Base-by-base conservation (phyloP, 2,888 invertebrate genomes). In the Aleiodes testaceus region DNA sequence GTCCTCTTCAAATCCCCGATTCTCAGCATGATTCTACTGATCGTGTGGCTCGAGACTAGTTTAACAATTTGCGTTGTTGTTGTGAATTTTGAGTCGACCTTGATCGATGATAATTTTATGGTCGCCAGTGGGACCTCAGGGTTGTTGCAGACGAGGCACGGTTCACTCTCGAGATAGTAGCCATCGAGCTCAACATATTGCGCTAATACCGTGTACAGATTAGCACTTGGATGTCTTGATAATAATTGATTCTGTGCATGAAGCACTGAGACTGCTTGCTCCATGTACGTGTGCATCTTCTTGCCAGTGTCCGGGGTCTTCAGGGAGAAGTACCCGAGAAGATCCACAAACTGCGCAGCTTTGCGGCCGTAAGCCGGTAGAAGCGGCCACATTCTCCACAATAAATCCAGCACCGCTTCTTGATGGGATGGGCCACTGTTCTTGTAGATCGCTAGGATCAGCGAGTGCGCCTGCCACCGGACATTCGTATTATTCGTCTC, bases 11-110 rank as follows among this genome's bases (percentile, higher is more conserved):
- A 90, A 87, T 99, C 99, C 7, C 96, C 95, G 82, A 99, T 95
- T 70, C 97, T 93, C 50, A 99, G 91, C 45, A 95, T 95, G 79
- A 99, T 95, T 84, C 97, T 95, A 81, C 97, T 96, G 78, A 99
- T 97, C 79, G 96, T 97, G 87, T 98, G 97, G 84, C 97, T 97
- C 79, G 96, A 96, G 50, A 97, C 93, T 76, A 99, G 89, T 88
- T 99, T 99, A 65, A 98, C 96, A 75, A 99, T 98, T 89, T 98
- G 98, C 0, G 98, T 97, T 9, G 97, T 98, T 1, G 98, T 98
- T 3, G 99, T 99, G 88, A 97, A 99, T 89, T 98, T 97, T 1
- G 97, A 97, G 89, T 99, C 99, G 72, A 94, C 94, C 89, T 98
- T 97, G 73, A 98, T 95, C 0, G 97, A 94, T 0, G 97, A 95